Percentiles rank a stretch among this genome's conserved stretches.
Conservation (phyloP, 2,797 vertebrate species). For the Squalus acanthias region DNA sequence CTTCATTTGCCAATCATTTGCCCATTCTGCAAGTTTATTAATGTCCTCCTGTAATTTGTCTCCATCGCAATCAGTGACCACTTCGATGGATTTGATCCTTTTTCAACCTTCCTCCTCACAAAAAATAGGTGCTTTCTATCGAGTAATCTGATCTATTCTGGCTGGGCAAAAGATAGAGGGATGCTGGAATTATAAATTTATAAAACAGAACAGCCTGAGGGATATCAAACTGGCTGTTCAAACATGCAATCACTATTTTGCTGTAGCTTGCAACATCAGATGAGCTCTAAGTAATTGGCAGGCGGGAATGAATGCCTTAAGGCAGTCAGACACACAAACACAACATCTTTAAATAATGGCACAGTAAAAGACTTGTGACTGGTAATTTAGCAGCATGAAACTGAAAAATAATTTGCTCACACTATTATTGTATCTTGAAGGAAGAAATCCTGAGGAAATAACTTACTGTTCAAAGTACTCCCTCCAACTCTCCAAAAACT, state of each 20-base stretch:
- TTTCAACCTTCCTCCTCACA: neutral
- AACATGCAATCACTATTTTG: slow-evolving; percentile 40
- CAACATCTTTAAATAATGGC: neutral
- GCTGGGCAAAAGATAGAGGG: slow-evolving; percentile 42
- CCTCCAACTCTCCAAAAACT: neutral
- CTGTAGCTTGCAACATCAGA: neutral
- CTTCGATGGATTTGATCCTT: neutral
- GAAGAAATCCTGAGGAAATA: neutral
- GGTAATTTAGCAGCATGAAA: neutral
- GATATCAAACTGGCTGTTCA: slow-evolving; percentile 42
- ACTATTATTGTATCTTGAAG: neutral
- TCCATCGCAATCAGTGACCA: neutral
- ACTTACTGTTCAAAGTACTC: neutral
- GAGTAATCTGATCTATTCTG: slow-evolving; percentile 39
- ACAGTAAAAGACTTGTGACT: neutral
- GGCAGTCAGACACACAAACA: neutral
- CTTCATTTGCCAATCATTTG: too few species aligned
- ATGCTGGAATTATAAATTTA: neutral
- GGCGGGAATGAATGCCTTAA: neutral
- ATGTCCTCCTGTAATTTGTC: too few species aligned
- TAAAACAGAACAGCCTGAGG: slow-evolving; percentile 1
- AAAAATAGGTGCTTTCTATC: neutral
- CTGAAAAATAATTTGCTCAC: neutral
- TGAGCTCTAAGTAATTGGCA: neutral
- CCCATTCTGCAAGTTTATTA: too few species aligned